Evolutionary conservation across 1,140 invertebrate species (phyloP), one percentile per base, ranked within the genome.

Genomic region (Aphidius gifuensis): DNA sequence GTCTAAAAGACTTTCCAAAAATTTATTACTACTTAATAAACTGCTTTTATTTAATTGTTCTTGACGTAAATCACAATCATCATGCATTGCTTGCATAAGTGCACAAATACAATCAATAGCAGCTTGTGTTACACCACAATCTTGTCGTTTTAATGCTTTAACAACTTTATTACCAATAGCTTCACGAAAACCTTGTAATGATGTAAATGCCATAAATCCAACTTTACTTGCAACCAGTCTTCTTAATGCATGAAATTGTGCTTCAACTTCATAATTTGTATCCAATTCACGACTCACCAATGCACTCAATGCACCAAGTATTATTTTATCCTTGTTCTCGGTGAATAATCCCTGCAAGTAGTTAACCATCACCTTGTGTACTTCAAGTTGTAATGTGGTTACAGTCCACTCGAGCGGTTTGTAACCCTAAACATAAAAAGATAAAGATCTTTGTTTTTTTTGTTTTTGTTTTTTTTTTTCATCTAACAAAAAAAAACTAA

Each of bases 1-100:
- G 68, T 97, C 92, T 11, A 99, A 83, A 53, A 99, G 79, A 69
- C 88, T 93, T 73, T 98, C 94, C 9, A 99, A 82, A 83, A 99
- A 99, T 60, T 90, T 88, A 73, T 91, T 89, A 5, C 92, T 95
- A 62, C 95, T 94, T 9, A 99, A 83, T 64, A 99, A 85, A 61
- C 94, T 96, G 64, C 92, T 91, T 84, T 99, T 99, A 78, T 99
- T 99, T 40, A 97, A 80, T 79, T 99, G 98, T 75, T 99, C 97
- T 80, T 98, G 95, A 68, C 94, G 85, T 40, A 99, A 80, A 78
- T 92, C 90, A 76, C 95, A 97, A 76, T 98, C 93, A 68, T 94
- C 90, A 80, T 99, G 97, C 92, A 99, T 98, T 1, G 97, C 97
- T 81, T 98, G 96, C 93, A 99, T 97, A 9, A 99, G 84, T 40